These are phyloP conservation scores for Rhagoletis pomonella DNA, from an alignment of 1,140 invertebrate genomes.

Conservation along the genomic window DNA sequence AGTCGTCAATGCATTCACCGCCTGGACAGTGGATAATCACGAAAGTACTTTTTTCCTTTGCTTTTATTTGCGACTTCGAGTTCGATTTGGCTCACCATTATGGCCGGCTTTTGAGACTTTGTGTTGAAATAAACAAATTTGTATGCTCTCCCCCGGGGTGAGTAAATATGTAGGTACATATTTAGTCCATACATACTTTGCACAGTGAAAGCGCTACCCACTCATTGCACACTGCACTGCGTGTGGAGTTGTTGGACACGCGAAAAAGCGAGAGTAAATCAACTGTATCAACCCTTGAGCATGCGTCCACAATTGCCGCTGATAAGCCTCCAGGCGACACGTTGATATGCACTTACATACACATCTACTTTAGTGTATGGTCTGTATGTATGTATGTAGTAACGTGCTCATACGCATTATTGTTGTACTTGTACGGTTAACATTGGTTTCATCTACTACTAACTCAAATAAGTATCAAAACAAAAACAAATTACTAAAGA, in stretches of 20 bases:
- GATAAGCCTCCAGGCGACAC: constrained; percentile 55
- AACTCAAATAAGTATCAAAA: constrained; percentile 31
- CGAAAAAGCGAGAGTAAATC: constrained; percentile 50
- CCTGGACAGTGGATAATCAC: constrained; percentile 28
- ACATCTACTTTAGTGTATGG: neutral
- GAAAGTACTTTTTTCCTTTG: neutral
- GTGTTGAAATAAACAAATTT: constrained; percentile 51
- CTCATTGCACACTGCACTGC: neutral
- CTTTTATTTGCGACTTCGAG: neutral
- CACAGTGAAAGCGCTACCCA: constrained; percentile 14
- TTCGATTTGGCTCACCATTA: neutral
- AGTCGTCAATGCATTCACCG: neutral
- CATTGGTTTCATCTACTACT: constrained; percentile 12
- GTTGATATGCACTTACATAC: neutral
- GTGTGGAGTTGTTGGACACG: constrained; percentile 10
- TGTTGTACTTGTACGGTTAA: constrained; percentile 14
- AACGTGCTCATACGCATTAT: too few species aligned
- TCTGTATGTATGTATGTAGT: neutral
- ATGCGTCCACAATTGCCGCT: neutral
- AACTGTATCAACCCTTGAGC: constrained; percentile 50
- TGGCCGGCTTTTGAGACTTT: neutral
- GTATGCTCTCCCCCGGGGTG: constrained; percentile 38
- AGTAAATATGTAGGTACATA: neutral
- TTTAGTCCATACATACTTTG: neutral
- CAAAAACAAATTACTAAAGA: constrained; percentile 44